Conservation (phyloP, 2,888 invertebrate genomes). For the Branchipolynoe longqiensis region DNA sequence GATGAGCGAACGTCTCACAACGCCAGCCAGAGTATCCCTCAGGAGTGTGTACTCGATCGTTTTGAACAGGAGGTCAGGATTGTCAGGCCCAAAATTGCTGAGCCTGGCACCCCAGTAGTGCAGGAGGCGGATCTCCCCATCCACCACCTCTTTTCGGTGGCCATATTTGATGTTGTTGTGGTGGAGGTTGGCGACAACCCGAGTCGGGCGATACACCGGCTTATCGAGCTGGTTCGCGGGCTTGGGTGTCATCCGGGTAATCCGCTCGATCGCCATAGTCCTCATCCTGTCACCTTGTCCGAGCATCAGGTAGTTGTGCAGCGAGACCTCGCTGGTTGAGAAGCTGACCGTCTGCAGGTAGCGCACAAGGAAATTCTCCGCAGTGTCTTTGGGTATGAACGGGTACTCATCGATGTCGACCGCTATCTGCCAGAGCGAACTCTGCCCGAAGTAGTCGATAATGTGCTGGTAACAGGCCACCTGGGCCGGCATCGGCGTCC, state of each 20-base stretch:
- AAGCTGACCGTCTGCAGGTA: constrained; percentile 60
- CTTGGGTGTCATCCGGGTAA: constrained; percentile 66
- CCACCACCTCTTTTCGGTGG: constrained; percentile 52
- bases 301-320: constrained; percentile 69
- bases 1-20: constrained; percentile 60
- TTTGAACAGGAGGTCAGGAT: constrained; percentile 62
- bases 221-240: constrained; percentile 68
- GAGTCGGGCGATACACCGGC: constrained; percentile 66
- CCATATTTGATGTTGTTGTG: constrained; percentile 63
- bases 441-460: constrained; percentile 58
- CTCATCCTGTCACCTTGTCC: constrained; percentile 67
- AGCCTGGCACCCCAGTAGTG: constrained; percentile 71
- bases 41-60: constrained; percentile 64
- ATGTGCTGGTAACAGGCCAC: constrained; percentile 69
- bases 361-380: constrained; percentile 66
- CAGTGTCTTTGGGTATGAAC: constrained; percentile 64
- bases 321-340: constrained; percentile 62
- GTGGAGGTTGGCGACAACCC: constrained; percentile 60
- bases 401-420: constrained; percentile 72
- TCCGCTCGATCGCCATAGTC: constrained; percentile 67
- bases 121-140: constrained; percentile 64
- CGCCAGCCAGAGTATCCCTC: constrained; percentile 57
- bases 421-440: constrained; percentile 68
- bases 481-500: constrained; percentile 67
- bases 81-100: constrained; percentile 71